Conservation (phyloP, 2,113 vertebrate species). For the Tricholaema leucomelas region DNA sequence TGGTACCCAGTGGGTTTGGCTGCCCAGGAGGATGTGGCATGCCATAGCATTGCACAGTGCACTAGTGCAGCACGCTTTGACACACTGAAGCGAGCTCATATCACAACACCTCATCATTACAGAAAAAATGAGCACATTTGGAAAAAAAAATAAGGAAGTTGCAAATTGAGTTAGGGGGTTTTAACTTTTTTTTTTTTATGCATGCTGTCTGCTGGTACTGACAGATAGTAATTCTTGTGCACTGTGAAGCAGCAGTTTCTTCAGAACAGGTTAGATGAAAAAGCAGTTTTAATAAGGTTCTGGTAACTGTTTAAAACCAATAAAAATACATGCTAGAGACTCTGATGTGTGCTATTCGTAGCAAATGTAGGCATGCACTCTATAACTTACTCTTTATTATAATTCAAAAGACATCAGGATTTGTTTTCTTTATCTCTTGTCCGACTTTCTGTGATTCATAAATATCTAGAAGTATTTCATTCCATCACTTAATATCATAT, state of each 20-base stretch:
- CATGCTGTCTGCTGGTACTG: neutral
- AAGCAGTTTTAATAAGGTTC: neutral
- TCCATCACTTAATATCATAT: neutral
- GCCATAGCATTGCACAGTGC: neutral
- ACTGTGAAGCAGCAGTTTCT: neutral
- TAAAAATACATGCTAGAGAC: neutral
- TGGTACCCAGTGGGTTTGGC: neutral
- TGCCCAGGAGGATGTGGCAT: neutral
- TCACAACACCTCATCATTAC: neutral
- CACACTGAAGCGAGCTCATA: neutral
- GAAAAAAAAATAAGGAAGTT: neutral
- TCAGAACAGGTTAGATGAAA: neutral
- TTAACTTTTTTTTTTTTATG: neutral
- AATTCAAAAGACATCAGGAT: neutral
- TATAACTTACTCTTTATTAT: neutral
- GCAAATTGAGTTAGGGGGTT: fast-evolving
- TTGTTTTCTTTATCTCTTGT: neutral
- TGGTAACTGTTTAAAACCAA: neutral
- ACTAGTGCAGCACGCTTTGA: neutral
- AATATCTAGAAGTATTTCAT: neutral
- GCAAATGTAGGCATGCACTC: neutral
- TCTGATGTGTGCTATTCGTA: neutral
- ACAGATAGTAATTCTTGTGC: neutral
- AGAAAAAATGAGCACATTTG: neutral
- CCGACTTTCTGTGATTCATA: neutral